A percentile compares a stretch with the other conserved stretches of the same genome.
These are phyloP conservation scores for Scolopax rusticola DNA, from an alignment of 2,797 vertebrate genomes.

Conservation along the genomic window DNA sequence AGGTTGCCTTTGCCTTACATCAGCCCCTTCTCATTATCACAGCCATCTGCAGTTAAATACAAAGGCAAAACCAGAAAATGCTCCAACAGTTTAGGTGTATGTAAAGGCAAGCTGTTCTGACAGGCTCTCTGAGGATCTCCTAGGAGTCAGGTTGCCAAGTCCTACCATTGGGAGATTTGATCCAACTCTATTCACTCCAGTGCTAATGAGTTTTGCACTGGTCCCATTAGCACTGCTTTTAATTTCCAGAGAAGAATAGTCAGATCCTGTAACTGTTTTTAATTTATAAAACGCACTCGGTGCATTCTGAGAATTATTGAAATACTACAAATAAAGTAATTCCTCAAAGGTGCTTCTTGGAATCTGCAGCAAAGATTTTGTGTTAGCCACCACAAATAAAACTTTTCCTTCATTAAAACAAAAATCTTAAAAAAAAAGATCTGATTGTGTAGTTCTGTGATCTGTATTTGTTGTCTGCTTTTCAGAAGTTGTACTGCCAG, in stretches of 20 bases:
- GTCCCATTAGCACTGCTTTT: not conserved
- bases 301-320: not conserved
- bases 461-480: not conserved
- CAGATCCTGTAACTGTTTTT: not conserved
- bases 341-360: not conserved
- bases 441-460: not conserved
- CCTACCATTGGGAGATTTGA: not conserved
- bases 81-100: not conserved
- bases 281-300: not conserved
- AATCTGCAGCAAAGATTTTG: not conserved
- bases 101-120: not conserved
- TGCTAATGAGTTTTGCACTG: not conserved
- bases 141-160: not conserved
- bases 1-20: not conserved
- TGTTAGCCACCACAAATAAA: not conserved
- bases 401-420: not conserved
- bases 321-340: not conserved
- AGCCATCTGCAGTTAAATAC: not conserved
- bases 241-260: not conserved
- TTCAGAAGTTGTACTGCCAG: not conserved
- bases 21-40: not conserved
- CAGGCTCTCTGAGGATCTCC: not conserved
- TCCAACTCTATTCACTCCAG: not conserved
- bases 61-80: not conserved
- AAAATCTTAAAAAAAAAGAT: not conserved